Evolutionary conservation across 2,113 vertebrate species (phyloP).

Genomic region (Oophaga pumilio): DNA sequence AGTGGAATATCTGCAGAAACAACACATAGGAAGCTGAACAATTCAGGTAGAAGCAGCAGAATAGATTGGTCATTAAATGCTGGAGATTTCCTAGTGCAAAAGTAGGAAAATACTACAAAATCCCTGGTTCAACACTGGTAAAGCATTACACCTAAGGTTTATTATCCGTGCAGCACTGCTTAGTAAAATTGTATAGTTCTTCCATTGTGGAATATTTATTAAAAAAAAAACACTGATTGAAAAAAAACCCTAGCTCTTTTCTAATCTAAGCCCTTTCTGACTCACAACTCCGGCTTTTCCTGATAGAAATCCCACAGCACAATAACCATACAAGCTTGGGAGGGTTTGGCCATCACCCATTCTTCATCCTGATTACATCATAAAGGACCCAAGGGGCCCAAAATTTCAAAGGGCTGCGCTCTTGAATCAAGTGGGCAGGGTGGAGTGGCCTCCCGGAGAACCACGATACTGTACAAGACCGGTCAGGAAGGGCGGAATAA

Average conservation of each 20-base stretch:
- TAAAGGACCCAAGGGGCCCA: not conserved
- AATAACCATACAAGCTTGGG: not conserved
- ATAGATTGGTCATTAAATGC: not conserved
- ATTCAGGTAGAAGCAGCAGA: not conserved
- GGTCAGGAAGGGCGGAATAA: constrained; percentile 57
- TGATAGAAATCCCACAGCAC: constrained; percentile 46
- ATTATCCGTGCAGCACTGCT: too few species aligned
- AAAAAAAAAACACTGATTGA: not conserved
- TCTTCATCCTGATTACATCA: constrained; percentile 43
- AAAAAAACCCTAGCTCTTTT: not conserved
- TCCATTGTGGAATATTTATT: too few species aligned
- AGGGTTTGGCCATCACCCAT: constrained; percentile 41
- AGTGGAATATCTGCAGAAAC: constrained; percentile 85
- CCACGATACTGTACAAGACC: constrained; percentile 37
- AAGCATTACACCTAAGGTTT: too few species aligned
- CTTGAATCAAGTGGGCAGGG: constrained; percentile 15
- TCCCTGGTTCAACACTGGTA: too few species aligned
- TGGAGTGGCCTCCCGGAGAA: constrained; percentile 7
- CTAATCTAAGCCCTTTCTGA: constrained; percentile 8
- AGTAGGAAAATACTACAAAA: too few species aligned
- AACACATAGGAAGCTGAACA: not conserved
- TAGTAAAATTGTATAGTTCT: too few species aligned
- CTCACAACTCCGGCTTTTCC: constrained; percentile 37
- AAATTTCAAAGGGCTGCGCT: constrained; percentile 32
- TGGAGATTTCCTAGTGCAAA: not conserved